These are phyloP conservation scores for Genyomyrus donnyi DNA, from an alignment of 2,113 vertebrate genomes.

Conservation along the genomic window DNA sequence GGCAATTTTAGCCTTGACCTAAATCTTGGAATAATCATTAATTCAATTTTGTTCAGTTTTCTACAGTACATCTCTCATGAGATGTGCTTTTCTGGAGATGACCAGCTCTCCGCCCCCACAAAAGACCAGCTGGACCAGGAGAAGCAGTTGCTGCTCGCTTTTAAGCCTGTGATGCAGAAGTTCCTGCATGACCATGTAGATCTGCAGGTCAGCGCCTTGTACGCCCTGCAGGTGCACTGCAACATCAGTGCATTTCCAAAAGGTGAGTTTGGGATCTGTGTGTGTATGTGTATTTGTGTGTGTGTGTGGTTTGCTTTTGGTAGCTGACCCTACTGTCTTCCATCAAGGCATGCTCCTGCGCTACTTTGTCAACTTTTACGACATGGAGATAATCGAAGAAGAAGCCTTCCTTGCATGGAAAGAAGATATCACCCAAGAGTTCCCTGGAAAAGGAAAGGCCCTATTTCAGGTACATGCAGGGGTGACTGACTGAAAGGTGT, in stretches of 20 bases:
- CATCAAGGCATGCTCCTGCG: slow-evolving; percentile 89
- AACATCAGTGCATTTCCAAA: slow-evolving; percentile 86
- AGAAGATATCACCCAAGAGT: slow-evolving; percentile 98
- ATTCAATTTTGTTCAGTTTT: slow-evolving; percentile 62
- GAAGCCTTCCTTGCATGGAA: slow-evolving; percentile 99
- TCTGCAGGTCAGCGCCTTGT: slow-evolving; percentile 93
- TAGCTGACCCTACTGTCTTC: not conserved
- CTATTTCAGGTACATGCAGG: slow-evolving; percentile 83
- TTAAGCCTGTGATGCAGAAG: slow-evolving; percentile 99
- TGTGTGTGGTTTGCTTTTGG: not conserved
- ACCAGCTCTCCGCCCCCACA: slow-evolving; percentile 80
- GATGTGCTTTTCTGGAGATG: slow-evolving; percentile 74
- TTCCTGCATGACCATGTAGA: slow-evolving; percentile 96
- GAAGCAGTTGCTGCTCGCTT: slow-evolving; percentile 88
- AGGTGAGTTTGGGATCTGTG: slow-evolving; percentile 57
- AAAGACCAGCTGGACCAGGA: slow-evolving; percentile 95
- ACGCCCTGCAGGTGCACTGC: slow-evolving; percentile 97
- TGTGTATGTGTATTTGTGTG: not conserved
- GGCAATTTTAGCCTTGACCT: not conserved
- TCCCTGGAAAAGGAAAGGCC: slow-evolving; percentile 98
- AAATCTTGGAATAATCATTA: not conserved
- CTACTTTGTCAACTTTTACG: slow-evolving; percentile 97
- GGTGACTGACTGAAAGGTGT: too few relatives aligned
- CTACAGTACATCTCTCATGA: slow-evolving; percentile 96
- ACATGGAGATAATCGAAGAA: slow-evolving; percentile 99